A percentile compares a stretch with the other conserved stretches of the same genome.
phyloP scores from a whole-genome alignment of 2,113 vertebrate genomes.

The Morphnarchus princeps region DNA sequence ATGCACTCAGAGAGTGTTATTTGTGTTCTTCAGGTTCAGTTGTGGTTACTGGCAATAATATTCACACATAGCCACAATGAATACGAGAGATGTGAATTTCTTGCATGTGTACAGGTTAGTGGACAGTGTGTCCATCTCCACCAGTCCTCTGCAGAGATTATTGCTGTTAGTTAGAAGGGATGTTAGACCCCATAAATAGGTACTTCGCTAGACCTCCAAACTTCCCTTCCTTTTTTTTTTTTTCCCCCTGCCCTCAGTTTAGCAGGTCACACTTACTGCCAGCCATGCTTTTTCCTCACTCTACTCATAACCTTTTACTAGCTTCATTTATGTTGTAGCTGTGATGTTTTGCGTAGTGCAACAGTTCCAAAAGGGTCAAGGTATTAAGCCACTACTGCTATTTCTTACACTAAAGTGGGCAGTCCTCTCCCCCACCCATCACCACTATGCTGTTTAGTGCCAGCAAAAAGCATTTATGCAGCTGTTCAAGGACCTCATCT shows the following conservation, averaged over 20 bases:
- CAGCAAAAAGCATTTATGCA: background rate
- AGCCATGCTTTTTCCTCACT: background rate
- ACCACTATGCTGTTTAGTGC: background rate
- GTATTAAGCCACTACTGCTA: background rate
- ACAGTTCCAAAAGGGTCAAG: background rate
- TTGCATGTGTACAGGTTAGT: rapidly evolving
- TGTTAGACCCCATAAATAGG: background rate
- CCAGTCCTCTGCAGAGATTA: background rate
- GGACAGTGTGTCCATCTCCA: background rate
- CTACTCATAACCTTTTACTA: background rate
- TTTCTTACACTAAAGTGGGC: background rate
- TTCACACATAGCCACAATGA: background rate
- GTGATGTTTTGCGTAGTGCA: background rate
- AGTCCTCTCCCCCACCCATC: background rate
- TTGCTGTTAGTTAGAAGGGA: background rate
- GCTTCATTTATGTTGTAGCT: background rate
- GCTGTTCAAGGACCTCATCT: background rate
- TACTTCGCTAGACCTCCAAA: background rate
- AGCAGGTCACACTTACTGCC: background rate
- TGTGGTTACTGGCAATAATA: background rate
- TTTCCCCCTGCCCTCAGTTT: background rate
- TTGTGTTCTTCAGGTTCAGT: background rate
- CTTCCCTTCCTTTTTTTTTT: background rate
- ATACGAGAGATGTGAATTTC: background rate
- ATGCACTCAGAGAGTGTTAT: background rate